Evolutionary conservation across 2,797 vertebrate species (phyloP), one percentile per base, ranked within the genome.

Genomic region (Cyprinodon diabolis): DNA sequence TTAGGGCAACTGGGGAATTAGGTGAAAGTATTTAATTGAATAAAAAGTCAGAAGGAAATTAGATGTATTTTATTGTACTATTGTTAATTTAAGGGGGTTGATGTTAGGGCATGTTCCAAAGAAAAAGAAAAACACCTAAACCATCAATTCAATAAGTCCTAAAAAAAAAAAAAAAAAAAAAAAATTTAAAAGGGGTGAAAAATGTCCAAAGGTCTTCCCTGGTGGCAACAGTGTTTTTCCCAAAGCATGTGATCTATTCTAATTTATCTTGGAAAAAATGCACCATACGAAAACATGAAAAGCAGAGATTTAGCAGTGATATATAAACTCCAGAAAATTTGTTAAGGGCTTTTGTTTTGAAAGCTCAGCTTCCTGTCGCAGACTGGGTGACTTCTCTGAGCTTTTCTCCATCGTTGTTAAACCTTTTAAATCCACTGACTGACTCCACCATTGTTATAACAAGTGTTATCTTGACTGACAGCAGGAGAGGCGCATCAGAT

Each of bases 401-500:
- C 19, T 0, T 47, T 13, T 68, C 73, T 4, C 52, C 57, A 48
- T 45, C 17, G 35, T 15, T 19, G 40, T 51, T 35, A 49, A 65
- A 65, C 62, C 73, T 4, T 23, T 12, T 73, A 68, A 78, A 56
- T 15, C 66, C 52, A 56, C 65, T 71, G 68, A 71, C 69, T 71
- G 75, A 87, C 80, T 75, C 60, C 71, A 80, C 68, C 68, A 25
- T 54, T 43, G 47, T 65, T 21, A 73, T 47, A 71, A 68, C 37
- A 0, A 56, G 54, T 63, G 57, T 85, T 78, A 85, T 89, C 74
- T 76, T 65, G 62, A 65, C 21, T 47, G 62, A 65, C 62, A 47
- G 62, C 21, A 65, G 54, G n/a, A 82, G 60, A 69, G 14, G 47
- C 69, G 73, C 70, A 43, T 14, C 70, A 65, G 66, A 68, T 49